These are phyloP conservation scores for Xenopus laevis DNA, from an alignment of 2,113 vertebrate genomes.

Conservation along the genomic window DNA sequence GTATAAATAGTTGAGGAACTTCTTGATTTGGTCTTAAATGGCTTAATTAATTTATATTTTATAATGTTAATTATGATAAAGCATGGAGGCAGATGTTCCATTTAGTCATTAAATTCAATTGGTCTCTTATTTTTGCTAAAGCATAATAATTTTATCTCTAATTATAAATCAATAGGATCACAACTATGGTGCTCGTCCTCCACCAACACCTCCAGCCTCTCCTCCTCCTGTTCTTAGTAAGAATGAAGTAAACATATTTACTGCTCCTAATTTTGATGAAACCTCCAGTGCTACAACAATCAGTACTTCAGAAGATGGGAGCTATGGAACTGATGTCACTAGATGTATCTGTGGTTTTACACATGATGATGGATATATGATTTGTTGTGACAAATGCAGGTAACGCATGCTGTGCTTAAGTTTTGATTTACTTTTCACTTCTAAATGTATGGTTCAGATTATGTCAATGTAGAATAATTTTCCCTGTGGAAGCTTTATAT, in stretches of 20 bases:
- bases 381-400: constrained; percentile 99
- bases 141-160: constrained; percentile 32
- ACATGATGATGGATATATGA: constrained; percentile 99
- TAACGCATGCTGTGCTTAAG: constrained; percentile 53
- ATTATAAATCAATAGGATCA: constrained; percentile 81
- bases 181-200: constrained; percentile 98
- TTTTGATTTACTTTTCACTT: too few species aligned
- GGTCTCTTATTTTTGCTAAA: too few species aligned
- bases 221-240: constrained; percentile 93
- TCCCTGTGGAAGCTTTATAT: too few species aligned
- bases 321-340: constrained; percentile 97
- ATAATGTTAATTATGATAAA: neutral
- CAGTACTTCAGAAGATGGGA: constrained; percentile 98
- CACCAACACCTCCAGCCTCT: constrained; percentile 95
- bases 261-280: constrained; percentile 92
- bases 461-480: too few species aligned
- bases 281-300: constrained; percentile 97
- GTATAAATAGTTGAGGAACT: too few species aligned
- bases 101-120: neutral
- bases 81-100: neutral
- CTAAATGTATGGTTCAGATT: too few species aligned
- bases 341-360: constrained; percentile 99
- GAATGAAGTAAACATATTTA: constrained; percentile 90
- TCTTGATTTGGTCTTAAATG: too few species aligned
- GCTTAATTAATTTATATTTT: neutral